Conservation (phyloP, 2,113 vertebrate genomes). For the Tyrannus savana region DNA sequence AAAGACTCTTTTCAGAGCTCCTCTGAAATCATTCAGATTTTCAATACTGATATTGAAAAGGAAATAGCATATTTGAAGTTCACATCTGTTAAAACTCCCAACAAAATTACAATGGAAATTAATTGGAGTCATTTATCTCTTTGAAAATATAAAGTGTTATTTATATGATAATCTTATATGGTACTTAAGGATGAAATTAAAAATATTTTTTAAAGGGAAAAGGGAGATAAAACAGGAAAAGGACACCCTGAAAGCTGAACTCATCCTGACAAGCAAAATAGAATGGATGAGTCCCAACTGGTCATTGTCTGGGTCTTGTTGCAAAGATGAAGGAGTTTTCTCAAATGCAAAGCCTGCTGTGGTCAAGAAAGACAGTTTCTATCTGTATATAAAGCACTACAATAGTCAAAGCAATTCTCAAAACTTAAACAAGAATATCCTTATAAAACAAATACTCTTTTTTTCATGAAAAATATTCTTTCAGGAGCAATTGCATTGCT, state of each 20-base stretch:
- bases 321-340: neutral
- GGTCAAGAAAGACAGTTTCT: no score
- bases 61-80: neutral
- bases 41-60: neutral
- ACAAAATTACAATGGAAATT: neutral
- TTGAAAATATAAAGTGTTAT: neutral
- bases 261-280: neutral
- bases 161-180: neutral
- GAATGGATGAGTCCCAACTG: neutral
- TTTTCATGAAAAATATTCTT: slow-evolving; percentile 3
- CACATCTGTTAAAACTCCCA: neutral
- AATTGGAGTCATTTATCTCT: neutral
- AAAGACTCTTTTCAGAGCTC: neutral
- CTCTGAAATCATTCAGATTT: neutral
- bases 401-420: no score
- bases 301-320: neutral
- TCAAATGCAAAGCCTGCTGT: neutral
- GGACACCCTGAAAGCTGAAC: neutral
- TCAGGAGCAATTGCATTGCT: neutral
- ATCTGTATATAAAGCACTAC: no score
- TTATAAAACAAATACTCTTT: neutral
- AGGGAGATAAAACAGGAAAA: neutral
- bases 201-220: neutral
- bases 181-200: neutral
- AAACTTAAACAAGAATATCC: no score